A percentile compares a stretch with the other conserved stretches of the same genome.
Evolutionary conservation across 2,113 vertebrate genomes (phyloP).

Genomic region (Eupsittula cactorum): DNA sequence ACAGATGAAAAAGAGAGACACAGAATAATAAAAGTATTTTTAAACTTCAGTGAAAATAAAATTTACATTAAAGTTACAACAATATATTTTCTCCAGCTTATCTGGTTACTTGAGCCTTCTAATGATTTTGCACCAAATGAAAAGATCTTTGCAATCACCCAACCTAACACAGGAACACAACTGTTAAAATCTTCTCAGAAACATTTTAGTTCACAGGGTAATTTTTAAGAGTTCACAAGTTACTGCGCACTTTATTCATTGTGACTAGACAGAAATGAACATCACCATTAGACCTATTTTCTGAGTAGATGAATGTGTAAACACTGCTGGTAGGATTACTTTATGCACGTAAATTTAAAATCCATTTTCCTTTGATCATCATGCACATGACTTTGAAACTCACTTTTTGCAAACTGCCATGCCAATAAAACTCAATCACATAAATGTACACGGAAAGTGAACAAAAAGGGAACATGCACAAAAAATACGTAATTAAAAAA

Average conservation of each 20-base stretch:
- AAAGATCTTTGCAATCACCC: not conserved
- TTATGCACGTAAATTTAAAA: not conserved
- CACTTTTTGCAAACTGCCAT: not conserved
- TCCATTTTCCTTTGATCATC: not conserved
- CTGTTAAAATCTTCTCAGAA: not conserved
- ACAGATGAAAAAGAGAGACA: not conserved
- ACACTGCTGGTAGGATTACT: not conserved
- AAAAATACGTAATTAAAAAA: not conserved
- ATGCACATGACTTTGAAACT: not conserved
- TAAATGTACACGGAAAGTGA: not conserved
- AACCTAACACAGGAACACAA: not conserved
- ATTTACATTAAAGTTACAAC: not conserved
- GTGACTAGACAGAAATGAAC: not conserved
- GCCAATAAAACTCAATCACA: not conserved
- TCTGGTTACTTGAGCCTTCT: not conserved
- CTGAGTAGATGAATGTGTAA: not conserved
- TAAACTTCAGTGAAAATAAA: not conserved
- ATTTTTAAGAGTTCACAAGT: not conserved
- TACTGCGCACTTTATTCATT: not conserved
- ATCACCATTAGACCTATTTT: not conserved
- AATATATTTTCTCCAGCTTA: not conserved
- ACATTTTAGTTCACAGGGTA: not conserved
- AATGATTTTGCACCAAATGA: not conserved
- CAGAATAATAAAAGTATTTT: not conserved
- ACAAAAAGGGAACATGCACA: not conserved